phyloP scores from a whole-genome alignment of 2,888 invertebrate genomes.

The Phoronis australis region DNA sequence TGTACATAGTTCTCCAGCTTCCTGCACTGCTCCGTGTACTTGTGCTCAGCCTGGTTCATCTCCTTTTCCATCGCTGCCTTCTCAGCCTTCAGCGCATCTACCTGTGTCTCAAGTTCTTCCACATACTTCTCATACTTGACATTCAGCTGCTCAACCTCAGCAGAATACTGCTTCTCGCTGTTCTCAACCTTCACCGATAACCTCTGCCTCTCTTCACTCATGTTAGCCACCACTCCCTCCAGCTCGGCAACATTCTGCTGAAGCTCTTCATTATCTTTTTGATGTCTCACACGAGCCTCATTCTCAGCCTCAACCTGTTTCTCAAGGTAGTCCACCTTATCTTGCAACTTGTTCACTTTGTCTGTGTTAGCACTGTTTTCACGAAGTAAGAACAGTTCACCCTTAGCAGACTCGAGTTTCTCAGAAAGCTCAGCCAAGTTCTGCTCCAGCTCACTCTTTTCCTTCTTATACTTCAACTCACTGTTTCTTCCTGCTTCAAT shows the following conservation, averaged over 20 bases:
- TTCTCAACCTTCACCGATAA: neutral
- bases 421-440: neutral
- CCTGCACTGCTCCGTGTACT: slow-evolving; percentile 17
- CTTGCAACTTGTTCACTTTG: slow-evolving; percentile 19
- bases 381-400: slow-evolving; percentile 1
- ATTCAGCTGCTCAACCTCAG: neutral
- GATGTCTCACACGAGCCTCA: slow-evolving; percentile 42
- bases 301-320: slow-evolving; percentile 34
- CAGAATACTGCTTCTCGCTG: neutral
- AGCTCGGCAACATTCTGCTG: slow-evolving; percentile 18
- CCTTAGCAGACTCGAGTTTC: neutral
- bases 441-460: too few species aligned
- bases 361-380: neutral
- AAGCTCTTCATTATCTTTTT: slow-evolving; percentile 28
- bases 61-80: slow-evolving; percentile 11
- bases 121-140: neutral
- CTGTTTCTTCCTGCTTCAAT: too few species aligned
- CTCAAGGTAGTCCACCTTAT: slow-evolving; percentile 29
- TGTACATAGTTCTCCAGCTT: slow-evolving; percentile 27
- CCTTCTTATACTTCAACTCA: too few species aligned
- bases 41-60: slow-evolving; percentile 7
- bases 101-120: neutral
- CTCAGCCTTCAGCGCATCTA: slow-evolving; percentile 1
- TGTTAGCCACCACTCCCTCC: slow-evolving; percentile 18
- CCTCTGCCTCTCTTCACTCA: slow-evolving; percentile 16